Percentiles rank a stretch among this genome's conserved stretches.
These are phyloP conservation scores for Gallinago stenura DNA, from an alignment of 2,797 vertebrate species.

Conservation along the genomic window DNA sequence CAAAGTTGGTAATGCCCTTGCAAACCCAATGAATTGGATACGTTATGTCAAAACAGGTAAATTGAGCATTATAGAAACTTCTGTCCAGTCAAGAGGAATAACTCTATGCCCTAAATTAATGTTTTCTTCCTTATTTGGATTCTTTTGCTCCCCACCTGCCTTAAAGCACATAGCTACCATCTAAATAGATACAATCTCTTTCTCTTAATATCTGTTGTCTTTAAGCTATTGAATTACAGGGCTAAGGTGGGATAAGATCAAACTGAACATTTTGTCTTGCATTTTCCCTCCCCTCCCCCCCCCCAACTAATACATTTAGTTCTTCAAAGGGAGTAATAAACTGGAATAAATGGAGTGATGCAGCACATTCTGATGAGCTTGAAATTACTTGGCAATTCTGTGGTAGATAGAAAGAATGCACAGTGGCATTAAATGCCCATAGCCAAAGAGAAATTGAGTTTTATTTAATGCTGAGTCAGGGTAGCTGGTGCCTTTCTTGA, in stretches of 20 bases:
- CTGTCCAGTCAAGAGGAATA: not conserved
- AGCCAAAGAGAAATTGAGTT: not conserved
- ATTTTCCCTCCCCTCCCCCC: not conserved
- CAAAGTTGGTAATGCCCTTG: not conserved
- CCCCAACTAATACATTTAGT: not conserved
- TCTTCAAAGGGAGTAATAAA: slow-evolving; percentile 8
- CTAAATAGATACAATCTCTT: not conserved
- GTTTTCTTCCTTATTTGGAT: not conserved
- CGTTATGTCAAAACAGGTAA: not conserved
- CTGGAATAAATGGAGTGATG: not conserved
- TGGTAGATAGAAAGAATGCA: not conserved
- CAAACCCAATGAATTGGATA: not conserved
- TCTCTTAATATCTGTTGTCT: not conserved
- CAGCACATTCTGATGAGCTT: not conserved
- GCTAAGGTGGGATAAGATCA: not conserved
- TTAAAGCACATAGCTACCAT: not conserved
- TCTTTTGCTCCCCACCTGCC: not conserved
- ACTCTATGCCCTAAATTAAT: not conserved
- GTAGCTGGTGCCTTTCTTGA: not conserved
- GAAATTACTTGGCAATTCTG: not conserved
- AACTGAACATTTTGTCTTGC: not conserved
- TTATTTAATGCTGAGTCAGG: not conserved
- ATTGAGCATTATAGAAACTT: not conserved
- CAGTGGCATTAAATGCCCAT: not conserved
- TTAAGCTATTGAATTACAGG: not conserved